Conservation (phyloP, 2,113 vertebrate genomes). For the Oophaga pumilio region DNA sequence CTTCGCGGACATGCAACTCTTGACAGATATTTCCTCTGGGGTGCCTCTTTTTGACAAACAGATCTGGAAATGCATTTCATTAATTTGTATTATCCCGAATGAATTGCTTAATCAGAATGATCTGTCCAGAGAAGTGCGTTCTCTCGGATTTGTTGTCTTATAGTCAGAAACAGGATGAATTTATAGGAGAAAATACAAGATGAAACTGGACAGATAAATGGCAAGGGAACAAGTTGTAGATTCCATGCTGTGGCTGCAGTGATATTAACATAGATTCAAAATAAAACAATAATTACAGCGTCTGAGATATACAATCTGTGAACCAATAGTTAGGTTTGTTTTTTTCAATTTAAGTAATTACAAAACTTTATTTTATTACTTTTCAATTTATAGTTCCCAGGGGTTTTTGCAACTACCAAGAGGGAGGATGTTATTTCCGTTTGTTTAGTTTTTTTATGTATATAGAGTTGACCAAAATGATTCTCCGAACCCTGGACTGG, state of each 20-base stretch:
- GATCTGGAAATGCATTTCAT: constrained; percentile 35
- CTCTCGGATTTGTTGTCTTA: constrained; percentile 5
- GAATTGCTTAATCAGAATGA: constrained; percentile 41
- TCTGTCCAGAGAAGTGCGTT: constrained; percentile 16
- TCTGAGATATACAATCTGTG: neutral
- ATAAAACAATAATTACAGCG: neutral
- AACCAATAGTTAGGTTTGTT: neutral
- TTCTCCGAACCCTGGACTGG: no score
- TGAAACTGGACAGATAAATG: constrained; percentile 1
- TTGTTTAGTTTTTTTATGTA: no score
- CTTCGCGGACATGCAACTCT: neutral
- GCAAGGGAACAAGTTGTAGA: neutral
- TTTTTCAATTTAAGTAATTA: neutral
- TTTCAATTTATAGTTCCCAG: neutral
- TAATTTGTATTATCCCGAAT: constrained; percentile 35
- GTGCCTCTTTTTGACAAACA: constrained; percentile 25
- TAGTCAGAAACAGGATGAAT: constrained; percentile 23
- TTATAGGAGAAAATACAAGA: constrained; percentile 11
- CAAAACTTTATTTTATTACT: neutral
- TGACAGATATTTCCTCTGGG: constrained; percentile 45
- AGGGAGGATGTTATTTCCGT: no score
- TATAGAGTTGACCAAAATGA: no score
- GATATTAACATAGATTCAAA: neutral
- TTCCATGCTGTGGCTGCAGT: neutral
- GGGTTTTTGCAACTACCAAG: neutral